A percentile compares a stretch with the other conserved stretches of the same genome.
Evolutionary conservation across 1,140 invertebrate genomes (phyloP).

Genomic region (Cydia strobilella): DNA sequence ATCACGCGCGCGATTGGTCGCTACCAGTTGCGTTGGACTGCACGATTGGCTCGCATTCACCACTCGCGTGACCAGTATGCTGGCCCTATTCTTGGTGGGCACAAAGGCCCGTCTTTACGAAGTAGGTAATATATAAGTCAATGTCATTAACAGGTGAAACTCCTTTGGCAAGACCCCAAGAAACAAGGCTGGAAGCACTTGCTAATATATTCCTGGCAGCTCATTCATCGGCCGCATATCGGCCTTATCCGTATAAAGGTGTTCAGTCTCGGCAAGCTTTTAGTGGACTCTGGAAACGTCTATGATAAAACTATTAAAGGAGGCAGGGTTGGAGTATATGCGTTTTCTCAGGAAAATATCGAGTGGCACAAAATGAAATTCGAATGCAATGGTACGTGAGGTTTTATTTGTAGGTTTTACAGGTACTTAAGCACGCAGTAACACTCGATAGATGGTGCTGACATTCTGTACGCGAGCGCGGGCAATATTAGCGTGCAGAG

Average conservation of each 20-base stretch:
- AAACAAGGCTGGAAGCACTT: constrained; percentile 1
- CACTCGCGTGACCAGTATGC: too few species aligned
- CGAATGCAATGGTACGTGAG: neutral
- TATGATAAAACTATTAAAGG: neutral
- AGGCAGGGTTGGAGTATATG: neutral
- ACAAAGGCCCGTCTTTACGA: too few species aligned
- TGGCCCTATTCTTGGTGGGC: too few species aligned
- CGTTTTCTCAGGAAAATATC: neutral
- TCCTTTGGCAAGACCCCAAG: neutral
- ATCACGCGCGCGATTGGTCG: too few species aligned
- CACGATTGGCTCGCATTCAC: too few species aligned
- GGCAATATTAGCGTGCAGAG: too few species aligned
- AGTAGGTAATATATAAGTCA: too few species aligned
- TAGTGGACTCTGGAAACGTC: constrained; percentile 3
- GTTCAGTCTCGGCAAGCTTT: neutral
- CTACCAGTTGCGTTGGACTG: too few species aligned
- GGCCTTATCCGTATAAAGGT: neutral
- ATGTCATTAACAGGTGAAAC: neutral
- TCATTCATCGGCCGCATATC: neutral
- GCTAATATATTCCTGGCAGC: neutral
- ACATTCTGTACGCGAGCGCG: too few species aligned
- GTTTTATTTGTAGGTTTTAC: neutral
- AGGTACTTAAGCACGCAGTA: too few species aligned
- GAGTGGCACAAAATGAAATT: neutral
- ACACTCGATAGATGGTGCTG: too few species aligned